These are phyloP conservation scores for Synergus itoensis DNA, from an alignment of 2,888 invertebrate species.

Conservation along the genomic window DNA sequence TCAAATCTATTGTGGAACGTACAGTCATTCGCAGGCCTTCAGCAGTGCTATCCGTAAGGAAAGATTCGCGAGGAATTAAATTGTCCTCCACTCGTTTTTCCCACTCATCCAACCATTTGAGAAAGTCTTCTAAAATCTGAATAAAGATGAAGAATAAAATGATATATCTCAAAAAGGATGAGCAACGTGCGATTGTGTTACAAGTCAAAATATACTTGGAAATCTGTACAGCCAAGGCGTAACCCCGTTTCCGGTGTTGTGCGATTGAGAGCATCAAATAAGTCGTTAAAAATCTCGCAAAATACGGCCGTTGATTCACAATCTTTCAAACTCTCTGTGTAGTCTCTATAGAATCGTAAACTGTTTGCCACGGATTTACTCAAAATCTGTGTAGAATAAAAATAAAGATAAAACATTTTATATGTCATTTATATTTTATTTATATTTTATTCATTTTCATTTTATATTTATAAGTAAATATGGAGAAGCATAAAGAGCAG, in stretches of 20 bases:
- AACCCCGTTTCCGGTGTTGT: neutral
- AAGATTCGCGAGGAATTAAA: constrained; percentile 8
- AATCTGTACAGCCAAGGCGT: no score
- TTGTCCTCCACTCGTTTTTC: no score
- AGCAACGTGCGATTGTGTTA: no score
- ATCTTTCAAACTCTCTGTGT: neutral
- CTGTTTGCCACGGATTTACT: neutral
- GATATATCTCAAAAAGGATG: no score
- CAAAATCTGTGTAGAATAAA: neutral
- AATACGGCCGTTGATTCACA: neutral
- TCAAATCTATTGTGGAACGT: constrained; percentile 53
- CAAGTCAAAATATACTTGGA: no score
- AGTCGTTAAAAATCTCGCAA: neutral
- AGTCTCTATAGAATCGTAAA: neutral
- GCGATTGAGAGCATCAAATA: constrained; percentile 3
- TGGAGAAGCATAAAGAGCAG: neutral
- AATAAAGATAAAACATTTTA: neutral
- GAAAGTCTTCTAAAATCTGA: no score
- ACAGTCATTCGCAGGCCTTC: constrained; percentile 56
- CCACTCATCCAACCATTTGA: no score
- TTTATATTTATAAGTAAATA: neutral
- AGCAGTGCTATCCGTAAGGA: constrained; percentile 55
- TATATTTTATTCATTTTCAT: no score
- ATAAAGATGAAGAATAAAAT: no score
- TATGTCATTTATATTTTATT: neutral